Evolutionary conservation across 23 tunicate genomes (phyloP), one percentile per base, ranked within the genome.

Genomic region (Oikopleura vanhoeffeni): DNA sequence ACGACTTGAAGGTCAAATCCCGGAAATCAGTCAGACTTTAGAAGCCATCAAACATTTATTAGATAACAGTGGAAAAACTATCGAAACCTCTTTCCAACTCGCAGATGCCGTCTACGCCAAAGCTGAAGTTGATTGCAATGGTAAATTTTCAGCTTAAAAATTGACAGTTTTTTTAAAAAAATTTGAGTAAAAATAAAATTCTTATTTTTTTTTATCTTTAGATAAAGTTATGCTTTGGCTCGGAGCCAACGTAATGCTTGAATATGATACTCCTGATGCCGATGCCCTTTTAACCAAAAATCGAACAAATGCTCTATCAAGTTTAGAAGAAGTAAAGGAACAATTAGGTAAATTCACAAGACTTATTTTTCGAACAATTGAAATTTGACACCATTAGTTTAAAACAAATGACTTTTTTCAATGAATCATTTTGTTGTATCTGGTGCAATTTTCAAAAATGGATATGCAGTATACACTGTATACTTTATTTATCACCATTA

Each of bases 161-260:
- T 76, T 8, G 8, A 4, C 83, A 91, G 39, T 76, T 49, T 67
- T 67, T 67, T 0, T 64, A 34, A 83, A 8, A 34, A 83, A 24
- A 39, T 3, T 83, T 38, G 67, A n/a, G n/a, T n/a, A n/a, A n/a
- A n/a, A n/a, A 18, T 76, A 13, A 13, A 13, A 13, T 39, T 76
- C 30, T n/a, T n/a, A 76, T 24, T 13, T 35, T 76, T n/a, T n/a
- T n/a, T n/a, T n/a, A n/a, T n/a, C n/a, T 83, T 34, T 40, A 28
- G 35, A 30, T 57, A 64, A 49, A 8, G 40, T 85, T 3, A 35
- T 39, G 32, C 85, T 40, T 33, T 49, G 40, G 84, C 79, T 85
- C 41, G 71, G 85, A 84, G 98, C 98, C 67, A 93, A 93, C 76
- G 98, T 93, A 0, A 93, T 93, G 98, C 84, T 93, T 35, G 84